Evolutionary conservation across 2,888 invertebrate species (phyloP), one percentile per base, ranked within the genome.

Genomic region (Thera britannica): DNA sequence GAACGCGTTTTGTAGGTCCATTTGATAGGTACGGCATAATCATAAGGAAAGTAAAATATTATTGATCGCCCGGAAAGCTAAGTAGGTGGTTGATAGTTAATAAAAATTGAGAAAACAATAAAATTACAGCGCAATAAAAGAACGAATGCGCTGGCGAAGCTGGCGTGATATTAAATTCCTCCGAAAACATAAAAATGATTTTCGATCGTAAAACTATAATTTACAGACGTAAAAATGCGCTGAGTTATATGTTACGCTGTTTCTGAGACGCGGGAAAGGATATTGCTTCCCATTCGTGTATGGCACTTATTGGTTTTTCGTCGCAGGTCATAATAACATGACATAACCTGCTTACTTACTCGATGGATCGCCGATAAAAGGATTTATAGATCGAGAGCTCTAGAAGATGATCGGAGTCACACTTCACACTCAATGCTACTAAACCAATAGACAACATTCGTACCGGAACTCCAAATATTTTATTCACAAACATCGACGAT

Each of bases 181-280:
- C 85, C 88, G 89, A 92, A 93, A 93, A 90, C 93, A 93, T 93
- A 93, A 93, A 93, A 93, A 93, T 93, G 90, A 93, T 93, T 94
- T 93, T 92, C 90, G 93, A 91, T 93, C 94, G 92, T 94, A 94
- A 94, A 93, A 94, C 90, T 87, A 93, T 93, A 94, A 93, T 94
- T 94, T 94, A 93, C 94, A 93, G 91, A 92, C 93, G 93, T 94
- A 93, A 93, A 91, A 93, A 90, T 91, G 84, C 87, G 92, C 92
- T 90, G 91, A 92, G 89, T 89, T 91, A 88, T 90, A 86, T 84
- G 87, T 88, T 88, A 87, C 86, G 81, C 77, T 75, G 75, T 79
- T 83, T 79, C 79, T 79, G 79, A 77, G 79, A 83, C 81, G 79
- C 78, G 78, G 75, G 79, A 74, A 75, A 77, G 77, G 79, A 82